Base-by-base conservation (phyloP, 2,797 vertebrate genomes). In the Amazona ochrocephala region DNA sequence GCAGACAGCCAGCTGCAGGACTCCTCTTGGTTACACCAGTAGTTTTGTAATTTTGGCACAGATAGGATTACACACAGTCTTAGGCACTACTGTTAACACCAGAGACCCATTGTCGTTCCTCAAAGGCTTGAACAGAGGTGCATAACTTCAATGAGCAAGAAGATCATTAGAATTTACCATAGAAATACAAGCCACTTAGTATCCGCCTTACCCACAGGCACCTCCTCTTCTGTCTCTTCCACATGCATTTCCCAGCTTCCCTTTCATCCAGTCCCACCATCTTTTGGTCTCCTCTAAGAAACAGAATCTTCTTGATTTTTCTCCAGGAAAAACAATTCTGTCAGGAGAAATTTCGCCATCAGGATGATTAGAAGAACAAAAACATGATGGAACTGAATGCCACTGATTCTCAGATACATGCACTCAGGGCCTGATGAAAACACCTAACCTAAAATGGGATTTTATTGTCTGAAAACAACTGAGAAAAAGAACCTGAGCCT, bases 371-470 rank as follows among this genome's bases (percentile, higher is more conserved):
- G 15, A 81, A 41, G 29, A 82, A 42, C 8, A 56, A 82, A 74
- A 64, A 5, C 6, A 3, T 0, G 0, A 39, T 22, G 16, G 44
- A 70, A 30, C 13, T 1, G 2, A 78, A 26, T 6, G 10, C 26
- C 54, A 42, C 32, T 50, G 29, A 50, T 51, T 66, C 39, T 60
- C 47, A 71, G 42, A 61, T 6, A 66, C 3, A 17, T 5, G 11
- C 14, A 56, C 20, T 4, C 14, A 39, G n/a, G 22, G 14, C 51
- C 30, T 67, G 23, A 62, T n/a, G 26, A 42, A 83, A 89, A 67
- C 10, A 2, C 8, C 20, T 47, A 23, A 79, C 8, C 7, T 66
- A 50, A 75, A 77, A 62, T 47, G 17, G 12, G 37, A 67, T 66
- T 79, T 62, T 67, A 67, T n/a, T 56, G 26, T n/a, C 51, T 88